Conservation (phyloP, 2,797 vertebrate species). For the Poecile montanus region DNA sequence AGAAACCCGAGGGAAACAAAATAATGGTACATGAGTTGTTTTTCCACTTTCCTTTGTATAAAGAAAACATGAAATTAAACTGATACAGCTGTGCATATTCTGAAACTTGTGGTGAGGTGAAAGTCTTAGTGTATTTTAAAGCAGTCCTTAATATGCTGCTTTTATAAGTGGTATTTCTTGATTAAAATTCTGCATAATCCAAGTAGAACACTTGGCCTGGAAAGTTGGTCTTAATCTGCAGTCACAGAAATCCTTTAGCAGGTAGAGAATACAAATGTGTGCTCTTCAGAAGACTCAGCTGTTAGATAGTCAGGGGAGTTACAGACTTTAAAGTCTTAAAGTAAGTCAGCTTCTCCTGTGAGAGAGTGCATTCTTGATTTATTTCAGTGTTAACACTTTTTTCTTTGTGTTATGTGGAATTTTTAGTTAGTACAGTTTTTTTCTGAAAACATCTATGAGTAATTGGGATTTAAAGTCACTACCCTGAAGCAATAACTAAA, state of each 20-base stretch:
- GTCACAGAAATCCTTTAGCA: not conserved
- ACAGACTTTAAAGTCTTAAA: not conserved
- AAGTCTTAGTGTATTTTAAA: not conserved
- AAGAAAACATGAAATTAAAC: not conserved
- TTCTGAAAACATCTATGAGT: not conserved
- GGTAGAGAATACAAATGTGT: not conserved
- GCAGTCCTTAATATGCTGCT: not conserved
- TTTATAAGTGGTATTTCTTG: not conserved
- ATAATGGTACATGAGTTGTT: not conserved
- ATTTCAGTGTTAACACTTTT: not conserved
- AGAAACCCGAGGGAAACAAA: not conserved
- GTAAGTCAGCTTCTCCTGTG: not conserved
- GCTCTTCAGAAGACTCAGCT: not conserved
- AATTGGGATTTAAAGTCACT: not conserved
- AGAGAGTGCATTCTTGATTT: not conserved
- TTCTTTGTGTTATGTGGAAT: not conserved
- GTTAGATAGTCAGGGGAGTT: not conserved
- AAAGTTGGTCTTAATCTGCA: not conserved
- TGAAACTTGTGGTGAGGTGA: not conserved
- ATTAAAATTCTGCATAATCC: not conserved
- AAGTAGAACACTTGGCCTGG: not conserved
- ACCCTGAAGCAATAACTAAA: not conserved
- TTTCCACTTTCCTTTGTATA: not conserved
- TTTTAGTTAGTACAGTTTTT: not conserved
- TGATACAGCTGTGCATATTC: not conserved